Evolutionary conservation across 2,113 vertebrate species (phyloP).

Genomic region (Elachura formosa): DNA sequence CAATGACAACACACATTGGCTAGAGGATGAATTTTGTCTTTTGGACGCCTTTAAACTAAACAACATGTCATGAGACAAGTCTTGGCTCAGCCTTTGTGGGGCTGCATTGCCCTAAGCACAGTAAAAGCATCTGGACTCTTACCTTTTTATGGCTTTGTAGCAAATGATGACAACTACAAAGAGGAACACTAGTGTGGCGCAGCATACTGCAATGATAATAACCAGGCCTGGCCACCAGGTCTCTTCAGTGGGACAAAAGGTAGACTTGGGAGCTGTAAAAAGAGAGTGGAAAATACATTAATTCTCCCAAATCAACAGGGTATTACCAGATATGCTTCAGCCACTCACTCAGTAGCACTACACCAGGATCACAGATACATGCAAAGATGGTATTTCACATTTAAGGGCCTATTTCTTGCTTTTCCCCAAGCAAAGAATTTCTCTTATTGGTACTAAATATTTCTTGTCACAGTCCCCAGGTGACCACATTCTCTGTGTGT

Average conservation of each 20-base stretch:
- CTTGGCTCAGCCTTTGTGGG: neutral
- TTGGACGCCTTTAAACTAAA: neutral
- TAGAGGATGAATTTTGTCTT: neutral
- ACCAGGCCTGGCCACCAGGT: slow-evolving; percentile 90
- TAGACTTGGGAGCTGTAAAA: slow-evolving; percentile 77
- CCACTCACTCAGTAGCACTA: neutral
- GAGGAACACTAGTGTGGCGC: slow-evolving; percentile 84
- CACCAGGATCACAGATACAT: neutral
- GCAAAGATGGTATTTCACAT: neutral
- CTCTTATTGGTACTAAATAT: neutral
- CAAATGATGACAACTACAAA: slow-evolving; percentile 92
- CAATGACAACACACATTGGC: neutral
- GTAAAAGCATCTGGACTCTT: slow-evolving; percentile 24
- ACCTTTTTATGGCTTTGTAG: slow-evolving; percentile 99
- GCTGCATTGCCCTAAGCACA: neutral
- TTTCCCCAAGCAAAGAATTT: neutral
- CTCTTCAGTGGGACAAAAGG: slow-evolving; percentile 77
- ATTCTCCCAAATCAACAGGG: neutral
- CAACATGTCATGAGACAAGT: neutral
- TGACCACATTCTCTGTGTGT: neutral
- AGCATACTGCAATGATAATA: slow-evolving; percentile 84
- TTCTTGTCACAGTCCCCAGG: neutral
- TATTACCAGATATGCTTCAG: neutral
- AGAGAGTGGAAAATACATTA: slow-evolving; percentile 33
- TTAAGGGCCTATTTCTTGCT: neutral